Percentiles rank a stretch among this genome's conserved stretches.
Conservation (phyloP, 2,113 vertebrate species). For the Saguinus midas region DNA sequence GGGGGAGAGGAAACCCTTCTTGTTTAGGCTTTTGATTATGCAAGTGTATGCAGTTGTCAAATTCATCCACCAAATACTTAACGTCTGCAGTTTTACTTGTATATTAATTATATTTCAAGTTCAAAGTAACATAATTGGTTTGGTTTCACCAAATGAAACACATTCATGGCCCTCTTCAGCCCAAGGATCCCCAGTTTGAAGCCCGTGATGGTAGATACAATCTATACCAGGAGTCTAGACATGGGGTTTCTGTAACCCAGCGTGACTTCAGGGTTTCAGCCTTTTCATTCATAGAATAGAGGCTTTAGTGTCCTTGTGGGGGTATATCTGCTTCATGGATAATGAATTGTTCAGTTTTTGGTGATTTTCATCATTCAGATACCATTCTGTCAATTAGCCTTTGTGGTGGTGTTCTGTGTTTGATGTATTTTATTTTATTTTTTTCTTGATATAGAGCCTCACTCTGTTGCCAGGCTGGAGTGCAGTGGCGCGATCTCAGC, state of each 20-base stretch:
- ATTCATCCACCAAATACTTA: background rate
- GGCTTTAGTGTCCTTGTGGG: background rate
- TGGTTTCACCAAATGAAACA: background rate
- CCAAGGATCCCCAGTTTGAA: background rate
- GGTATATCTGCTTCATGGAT: background rate
- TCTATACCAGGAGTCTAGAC: background rate
- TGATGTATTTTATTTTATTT: background rate
- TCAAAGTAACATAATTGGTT: background rate
- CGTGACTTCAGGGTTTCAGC: background rate
- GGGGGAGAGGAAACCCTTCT: background rate
- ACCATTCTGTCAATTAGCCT: background rate
- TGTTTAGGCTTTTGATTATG: background rate
- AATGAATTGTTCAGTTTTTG: background rate
- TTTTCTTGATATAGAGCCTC: too few species aligned
- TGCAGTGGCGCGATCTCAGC: too few species aligned
- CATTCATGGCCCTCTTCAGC: background rate
- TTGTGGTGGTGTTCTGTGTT: background rate
- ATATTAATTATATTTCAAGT: background rate
- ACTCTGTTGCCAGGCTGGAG: too few species aligned
- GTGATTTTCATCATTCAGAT: background rate
- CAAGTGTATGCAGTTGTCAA: background rate
- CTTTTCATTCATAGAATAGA: background rate
- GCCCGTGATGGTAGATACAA: background rate
- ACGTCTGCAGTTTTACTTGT: background rate
- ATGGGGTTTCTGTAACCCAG: background rate